Conservation (phyloP, 2,113 vertebrate species). For the Orycteropus afer region DNA sequence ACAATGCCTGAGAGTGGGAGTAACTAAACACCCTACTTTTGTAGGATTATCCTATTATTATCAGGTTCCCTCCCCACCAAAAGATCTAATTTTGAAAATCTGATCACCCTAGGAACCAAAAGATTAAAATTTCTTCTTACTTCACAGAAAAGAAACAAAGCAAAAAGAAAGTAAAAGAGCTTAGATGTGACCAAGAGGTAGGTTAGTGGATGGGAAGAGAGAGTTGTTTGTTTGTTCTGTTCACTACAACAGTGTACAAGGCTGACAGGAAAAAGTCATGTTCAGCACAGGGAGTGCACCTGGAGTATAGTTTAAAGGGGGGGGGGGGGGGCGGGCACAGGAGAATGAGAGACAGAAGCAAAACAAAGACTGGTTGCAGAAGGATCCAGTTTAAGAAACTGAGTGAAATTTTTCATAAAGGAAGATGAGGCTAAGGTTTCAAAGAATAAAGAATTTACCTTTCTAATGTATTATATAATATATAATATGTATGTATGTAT, state of each 20-base stretch:
- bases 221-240: neutral
- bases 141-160: neutral
- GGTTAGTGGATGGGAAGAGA: neutral
- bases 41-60: neutral
- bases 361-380: neutral
- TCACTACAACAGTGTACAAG: neutral
- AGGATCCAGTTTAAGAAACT: neutral
- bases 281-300: neutral
- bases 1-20: neutral
- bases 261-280: neutral
- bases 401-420: neutral
- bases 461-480: too few relatives aligned
- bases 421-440: neutral
- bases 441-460: constrained; percentile 4
- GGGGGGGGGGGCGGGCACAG: too few relatives aligned
- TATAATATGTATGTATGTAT: too few relatives aligned
- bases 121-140: neutral
- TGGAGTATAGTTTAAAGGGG: neutral
- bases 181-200: neutral
- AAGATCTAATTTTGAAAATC: constrained; percentile 31
- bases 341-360: too few relatives aligned
- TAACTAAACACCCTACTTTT: constrained; percentile 10
- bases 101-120: neutral
- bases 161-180: neutral
- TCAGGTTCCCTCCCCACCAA: neutral